phyloP scores from a whole-genome alignment of 1,140 invertebrate species.

The Drosophila tristis region DNA sequence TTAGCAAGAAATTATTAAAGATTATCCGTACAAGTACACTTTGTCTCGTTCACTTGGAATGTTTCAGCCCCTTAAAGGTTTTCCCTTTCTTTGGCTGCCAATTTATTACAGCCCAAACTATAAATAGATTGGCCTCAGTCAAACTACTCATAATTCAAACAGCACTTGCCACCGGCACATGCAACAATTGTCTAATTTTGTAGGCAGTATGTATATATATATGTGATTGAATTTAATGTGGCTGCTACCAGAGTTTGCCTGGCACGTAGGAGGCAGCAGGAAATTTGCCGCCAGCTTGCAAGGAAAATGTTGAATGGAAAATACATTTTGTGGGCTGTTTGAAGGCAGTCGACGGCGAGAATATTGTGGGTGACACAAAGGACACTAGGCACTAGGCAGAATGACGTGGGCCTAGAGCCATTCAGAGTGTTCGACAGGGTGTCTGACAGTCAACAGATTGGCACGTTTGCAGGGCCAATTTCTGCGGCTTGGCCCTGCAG shows the following conservation, averaged over 20 bases:
- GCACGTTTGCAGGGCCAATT: conserved; percentile 60
- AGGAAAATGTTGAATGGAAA: conserved; percentile 46
- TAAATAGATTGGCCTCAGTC: no score
- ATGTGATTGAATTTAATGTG: conserved; percentile 26
- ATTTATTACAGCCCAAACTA: no score
- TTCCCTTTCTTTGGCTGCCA: no score
- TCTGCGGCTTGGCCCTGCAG: conserved; percentile 56
- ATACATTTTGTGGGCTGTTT: conserved; percentile 17
- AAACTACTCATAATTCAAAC: no score
- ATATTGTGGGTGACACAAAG: neutral
- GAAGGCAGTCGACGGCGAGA: neutral
- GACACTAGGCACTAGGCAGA: no score
- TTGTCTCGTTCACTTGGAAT: no score
- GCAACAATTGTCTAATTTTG: conserved; percentile 35
- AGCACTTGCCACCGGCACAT: neutral
- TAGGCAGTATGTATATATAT: neutral
- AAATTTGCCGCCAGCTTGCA: conserved; percentile 31
- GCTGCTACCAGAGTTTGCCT: neutral
- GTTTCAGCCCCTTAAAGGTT: no score
- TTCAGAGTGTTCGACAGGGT: conserved; percentile 17
- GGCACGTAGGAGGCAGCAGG: conserved; percentile 51
- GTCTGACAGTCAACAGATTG: conserved; percentile 33
- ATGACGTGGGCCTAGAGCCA: conserved; percentile 4
- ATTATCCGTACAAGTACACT: neutral
- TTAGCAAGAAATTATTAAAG: conserved; percentile 15